Evolutionary conservation across 23 tunicate genomes (phyloP), one percentile per base, ranked within the genome.

Genomic region (Phallusia fumigata): DNA sequence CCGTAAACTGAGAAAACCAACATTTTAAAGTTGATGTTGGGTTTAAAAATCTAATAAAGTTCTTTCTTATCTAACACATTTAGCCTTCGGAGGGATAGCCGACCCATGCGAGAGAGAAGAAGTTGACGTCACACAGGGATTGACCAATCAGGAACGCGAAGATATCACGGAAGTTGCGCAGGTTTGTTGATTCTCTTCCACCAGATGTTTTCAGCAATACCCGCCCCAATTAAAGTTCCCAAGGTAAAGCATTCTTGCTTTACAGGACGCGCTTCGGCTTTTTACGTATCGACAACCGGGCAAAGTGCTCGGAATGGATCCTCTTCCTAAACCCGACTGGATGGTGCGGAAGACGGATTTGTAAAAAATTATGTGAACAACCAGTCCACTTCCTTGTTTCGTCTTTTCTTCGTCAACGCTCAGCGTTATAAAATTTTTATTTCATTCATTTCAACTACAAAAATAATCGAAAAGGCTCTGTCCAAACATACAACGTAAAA

Each of bases 71-170:
- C 13, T 58, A 1, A 21, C 69, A 6, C 28, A 3, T 6, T 5
- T 16, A 58, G 69, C 15, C 10, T n/a, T 22, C 13, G 76, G 82
- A 31, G 91, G 97, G 0, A 22, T 92, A 0, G 35, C 34, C 18
- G 97, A 92, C 52, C 97, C 97, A 19, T 92, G 97, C 80, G 97
- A 92, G 53, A 64, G 86, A 47, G 75, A 36, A 0, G 64, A 74
- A 0, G 52, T 79, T 33, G 97, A 92, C 75, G 97, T 85, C 13
- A 86, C 72, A 22, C 79, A 24, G 35, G 31, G 75, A 32, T 75
- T 92, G 88, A 82, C 90, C 35, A 19, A 24, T 34, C 88, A 92
- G 53, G 86, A 87, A n/a, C 73, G 97, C 35, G 91, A 92, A 80
- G 83, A 75, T 65, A 19, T 92, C 0, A 92, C 97, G 0, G 82